Base-by-base conservation (phyloP, 2,888 invertebrate genomes). In the Biston stratarius region DNA sequence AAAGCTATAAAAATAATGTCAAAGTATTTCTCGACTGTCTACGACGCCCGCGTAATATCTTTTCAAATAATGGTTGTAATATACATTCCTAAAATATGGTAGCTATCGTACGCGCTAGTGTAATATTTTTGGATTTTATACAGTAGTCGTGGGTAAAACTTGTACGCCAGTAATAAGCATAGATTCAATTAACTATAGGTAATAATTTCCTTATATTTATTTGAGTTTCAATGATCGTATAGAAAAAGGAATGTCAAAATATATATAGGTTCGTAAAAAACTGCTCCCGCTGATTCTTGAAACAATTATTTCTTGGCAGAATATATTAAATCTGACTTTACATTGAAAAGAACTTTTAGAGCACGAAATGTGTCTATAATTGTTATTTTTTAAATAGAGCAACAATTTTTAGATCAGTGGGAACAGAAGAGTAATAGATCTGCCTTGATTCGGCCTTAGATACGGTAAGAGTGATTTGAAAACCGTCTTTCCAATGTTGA, bases 401-500 rank as follows among this genome's bases (percentile, higher is more conserved):
- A 12, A 11, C 5, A 11, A 11, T 44, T 12, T 6, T 24, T 11
- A 24, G 42, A 44, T 7, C 47, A 10, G 53, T 49, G 51, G 58
- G 51, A 60, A 60, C 49, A 60, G 47, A 44, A 51, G 34, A 11
- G 15, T 58, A 45, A 11, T 7, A 59, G 73, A 72, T 74, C 72
- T 80, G 84, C 79, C 82, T 84, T 82, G 57, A 63, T 66, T 72
- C 49, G 77, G 83, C 81, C 67, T 72, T 72, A 67, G 55, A 58
- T 57, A 48, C 44, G 51, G 58, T 59, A 61, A 70, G 66, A 52
- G 59, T 68, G 67, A 65, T 56, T 58, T 60, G 48, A 61, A 72
- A 74, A 68, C 76, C 77, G 80, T 83, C 81, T 83, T 82, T 81
- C 75, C 76, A 77, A 45, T 74, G 67, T 74, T 69, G 68, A 83